Evolutionary conservation across 2,113 vertebrate genomes (phyloP), one percentile per base, ranked within the genome.

Genomic region (Perca fluviatilis): DNA sequence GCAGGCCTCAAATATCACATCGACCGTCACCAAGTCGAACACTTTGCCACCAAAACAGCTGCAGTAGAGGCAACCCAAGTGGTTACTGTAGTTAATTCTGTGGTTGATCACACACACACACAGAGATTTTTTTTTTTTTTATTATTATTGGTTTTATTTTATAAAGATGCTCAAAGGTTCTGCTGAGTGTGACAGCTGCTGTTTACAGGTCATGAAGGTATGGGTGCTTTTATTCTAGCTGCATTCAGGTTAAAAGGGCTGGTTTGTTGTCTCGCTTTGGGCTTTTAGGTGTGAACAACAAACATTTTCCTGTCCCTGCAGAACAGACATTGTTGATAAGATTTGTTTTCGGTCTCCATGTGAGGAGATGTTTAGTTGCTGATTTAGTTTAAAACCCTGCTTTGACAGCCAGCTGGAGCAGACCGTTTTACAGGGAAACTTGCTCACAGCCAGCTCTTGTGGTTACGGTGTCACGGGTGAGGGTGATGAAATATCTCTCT

Each of bases 1-100:
- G 53, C 80, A 49, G 68, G 80, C 73, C 86, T 93, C 89, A 86
- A 74, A 90, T 93, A 83, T 89, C 92, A 81, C 80, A 89, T 79
- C 27, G 80, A 85, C 84, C 61, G 68, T 27, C 74, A 68, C 56
- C 18, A 0, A 65, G 79, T 79, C 16, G 14, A 40, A 74, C 54
- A 21, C 13, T 21, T 27, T 49, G 63, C 62, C n/a, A n/a, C 60
- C 23, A 62, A 15, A 72, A 0, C 21, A 64, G 60, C 82, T 51
- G 61, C 33, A 66, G 79, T 3, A 11, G 21, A 74, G 53, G 47
- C 76, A 66, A 13, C 47, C 13, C 43, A 18, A 54, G 65, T 6
- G 11, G 53, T 81, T 60, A 2, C 30, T 57, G 15, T 40, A 4
- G 50, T 63, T 23, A 2, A 66, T 61, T 23, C 27, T 6, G 60